These are phyloP conservation scores for Noctua pronuba DNA, from an alignment of 2,888 invertebrate genomes.

Conservation along the genomic window DNA sequence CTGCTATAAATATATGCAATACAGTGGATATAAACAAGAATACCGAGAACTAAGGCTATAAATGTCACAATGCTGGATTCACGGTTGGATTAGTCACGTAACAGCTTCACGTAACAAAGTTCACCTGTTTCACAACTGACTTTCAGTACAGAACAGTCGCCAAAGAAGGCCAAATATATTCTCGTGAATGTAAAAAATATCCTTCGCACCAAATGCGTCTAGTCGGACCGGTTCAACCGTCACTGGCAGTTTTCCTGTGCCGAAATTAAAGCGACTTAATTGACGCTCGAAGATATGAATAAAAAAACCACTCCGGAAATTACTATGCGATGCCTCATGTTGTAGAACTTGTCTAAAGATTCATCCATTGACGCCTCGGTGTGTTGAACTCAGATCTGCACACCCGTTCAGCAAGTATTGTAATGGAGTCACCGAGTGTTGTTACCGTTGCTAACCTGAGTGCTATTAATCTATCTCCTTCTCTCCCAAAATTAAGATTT, in stretches of 20 bases:
- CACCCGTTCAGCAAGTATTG: conserved; percentile 55
- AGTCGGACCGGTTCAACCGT: conserved; percentile 80
- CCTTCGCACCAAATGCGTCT: conserved; percentile 76
- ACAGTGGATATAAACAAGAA: conserved; percentile 29
- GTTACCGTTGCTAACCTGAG: conserved; percentile 38
- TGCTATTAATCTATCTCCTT: conserved; percentile 24
- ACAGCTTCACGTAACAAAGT: conserved; percentile 67
- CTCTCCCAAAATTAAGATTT: conserved; percentile 36
- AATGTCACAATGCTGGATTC: conserved; percentile 38
- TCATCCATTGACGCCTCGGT: conserved; percentile 58
- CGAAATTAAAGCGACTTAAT: conserved; percentile 80
- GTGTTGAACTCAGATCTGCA: conserved; percentile 49
- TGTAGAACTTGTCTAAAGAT: conserved; percentile 52
- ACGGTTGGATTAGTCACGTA: conserved; percentile 52
- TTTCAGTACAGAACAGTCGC: conserved; percentile 71
- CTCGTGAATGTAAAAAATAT: conserved; percentile 80
- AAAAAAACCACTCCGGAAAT: conserved; percentile 82
- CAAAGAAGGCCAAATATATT: conserved; percentile 74
- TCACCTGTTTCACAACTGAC: conserved; percentile 71
- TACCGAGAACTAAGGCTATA: conserved; percentile 32
- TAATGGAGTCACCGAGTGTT: conserved; percentile 36
- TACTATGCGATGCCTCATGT: conserved; percentile 73
- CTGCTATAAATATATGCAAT: conserved; percentile 8
- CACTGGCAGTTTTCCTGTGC: conserved; percentile 78
- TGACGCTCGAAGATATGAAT: conserved; percentile 68